Evolutionary conservation across 1,140 invertebrate genomes (phyloP).

Genomic region (Neodiprion fabricii): DNA sequence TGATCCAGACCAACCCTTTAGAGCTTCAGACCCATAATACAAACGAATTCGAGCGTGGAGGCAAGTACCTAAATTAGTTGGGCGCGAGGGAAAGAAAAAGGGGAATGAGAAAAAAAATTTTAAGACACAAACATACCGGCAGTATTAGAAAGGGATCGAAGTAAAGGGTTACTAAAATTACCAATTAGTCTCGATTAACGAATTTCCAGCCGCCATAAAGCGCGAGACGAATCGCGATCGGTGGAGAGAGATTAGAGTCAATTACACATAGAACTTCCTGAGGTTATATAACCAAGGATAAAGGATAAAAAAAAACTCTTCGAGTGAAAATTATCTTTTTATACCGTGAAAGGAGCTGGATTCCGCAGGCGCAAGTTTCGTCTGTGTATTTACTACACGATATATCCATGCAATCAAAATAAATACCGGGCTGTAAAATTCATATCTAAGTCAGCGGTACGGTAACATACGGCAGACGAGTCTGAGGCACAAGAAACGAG

Average conservation of each 20-base stretch:
- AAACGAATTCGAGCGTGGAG: not conserved
- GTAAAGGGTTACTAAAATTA: too few relatives aligned
- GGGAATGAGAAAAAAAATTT: not conserved
- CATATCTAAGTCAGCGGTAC: constrained; percentile 5
- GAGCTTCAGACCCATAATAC: not conserved
- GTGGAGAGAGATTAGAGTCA: not conserved
- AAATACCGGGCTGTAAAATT: constrained; percentile 2
- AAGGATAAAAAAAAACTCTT: not conserved
- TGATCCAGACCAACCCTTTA: not conserved
- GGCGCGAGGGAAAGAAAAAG: not conserved
- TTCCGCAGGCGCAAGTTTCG: too few relatives aligned
- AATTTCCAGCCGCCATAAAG: not conserved
- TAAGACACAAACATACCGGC: not conserved
- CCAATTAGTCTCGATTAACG: not conserved
- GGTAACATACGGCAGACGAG: constrained; percentile 40
- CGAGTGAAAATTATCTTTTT: not conserved
- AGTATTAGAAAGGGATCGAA: too few relatives aligned
- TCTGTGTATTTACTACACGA: too few relatives aligned
- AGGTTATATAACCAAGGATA: not conserved
- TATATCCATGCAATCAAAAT: not conserved
- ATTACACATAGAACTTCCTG: not conserved
- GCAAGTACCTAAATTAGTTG: not conserved
- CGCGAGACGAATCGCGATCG: too few relatives aligned
- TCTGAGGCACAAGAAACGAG: constrained; percentile 21
- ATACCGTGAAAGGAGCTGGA: not conserved